Conservation (phyloP, 2,113 vertebrate species). For the Peromyscus californicus region DNA sequence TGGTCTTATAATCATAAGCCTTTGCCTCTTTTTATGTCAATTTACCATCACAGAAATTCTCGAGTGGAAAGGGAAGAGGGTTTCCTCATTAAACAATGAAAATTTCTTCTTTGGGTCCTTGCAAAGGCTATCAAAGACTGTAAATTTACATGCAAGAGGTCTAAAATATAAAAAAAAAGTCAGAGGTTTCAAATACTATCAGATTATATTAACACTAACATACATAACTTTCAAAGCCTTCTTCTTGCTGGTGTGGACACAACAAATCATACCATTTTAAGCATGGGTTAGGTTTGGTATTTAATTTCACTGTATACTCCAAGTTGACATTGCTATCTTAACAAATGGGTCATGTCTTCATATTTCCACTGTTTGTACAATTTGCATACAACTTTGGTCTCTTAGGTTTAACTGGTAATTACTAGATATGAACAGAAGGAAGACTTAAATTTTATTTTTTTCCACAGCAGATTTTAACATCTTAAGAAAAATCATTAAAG, state of each 20-base stretch:
- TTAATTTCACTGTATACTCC: background rate
- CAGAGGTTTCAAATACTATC: background rate
- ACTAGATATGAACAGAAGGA: background rate
- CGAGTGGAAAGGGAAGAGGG: accelerated
- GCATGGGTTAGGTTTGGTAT: background rate
- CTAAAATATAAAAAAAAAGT: background rate
- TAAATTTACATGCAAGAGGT: background rate
- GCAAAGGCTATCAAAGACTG: background rate
- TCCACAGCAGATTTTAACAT: background rate
- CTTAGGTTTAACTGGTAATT: background rate
- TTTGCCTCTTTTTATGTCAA: background rate
- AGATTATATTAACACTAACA: background rate
- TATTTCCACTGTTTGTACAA: background rate
- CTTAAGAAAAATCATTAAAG: background rate
- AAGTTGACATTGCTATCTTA: background rate
- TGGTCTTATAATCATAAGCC: background rate
- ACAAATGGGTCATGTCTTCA: background rate
- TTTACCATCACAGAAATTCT: background rate
- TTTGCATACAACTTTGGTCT: background rate
- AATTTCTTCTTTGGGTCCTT: constrained; percentile 1
- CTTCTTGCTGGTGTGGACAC: background rate
- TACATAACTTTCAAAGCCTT: background rate
- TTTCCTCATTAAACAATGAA: background rate
- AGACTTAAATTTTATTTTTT: constrained; percentile 34
- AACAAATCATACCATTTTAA: background rate